These are phyloP conservation scores for Patagioenas fasciata DNA, from an alignment of 2,113 vertebrate species.

Conservation along the genomic window DNA sequence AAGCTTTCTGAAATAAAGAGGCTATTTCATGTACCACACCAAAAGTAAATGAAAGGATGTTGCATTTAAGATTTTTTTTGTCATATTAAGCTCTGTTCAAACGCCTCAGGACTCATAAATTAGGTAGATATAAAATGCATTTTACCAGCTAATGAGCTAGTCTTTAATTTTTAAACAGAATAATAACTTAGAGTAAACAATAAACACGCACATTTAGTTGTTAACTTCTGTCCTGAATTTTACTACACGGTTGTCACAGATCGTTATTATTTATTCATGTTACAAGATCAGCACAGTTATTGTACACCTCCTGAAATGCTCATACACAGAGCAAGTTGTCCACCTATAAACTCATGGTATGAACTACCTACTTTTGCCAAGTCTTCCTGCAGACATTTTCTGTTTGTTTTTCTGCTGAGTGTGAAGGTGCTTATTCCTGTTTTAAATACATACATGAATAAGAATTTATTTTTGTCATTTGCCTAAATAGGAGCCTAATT, in stretches of 20 bases:
- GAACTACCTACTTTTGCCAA: not conserved
- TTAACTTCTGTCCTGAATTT: not conserved
- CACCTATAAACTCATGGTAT: not conserved
- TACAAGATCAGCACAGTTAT: not conserved
- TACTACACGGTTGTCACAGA: not conserved
- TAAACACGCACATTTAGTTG: not conserved
- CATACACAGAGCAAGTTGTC: not conserved
- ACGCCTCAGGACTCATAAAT: conserved; percentile 16
- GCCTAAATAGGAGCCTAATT: not conserved
- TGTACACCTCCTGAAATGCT: not conserved
- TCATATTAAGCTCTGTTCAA: not conserved
- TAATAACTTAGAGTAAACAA: not conserved
- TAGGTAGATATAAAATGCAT: not conserved
- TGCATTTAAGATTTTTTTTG: not conserved
- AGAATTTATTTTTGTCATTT: not conserved
- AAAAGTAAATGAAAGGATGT: conserved; percentile 42
- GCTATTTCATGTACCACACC: conserved; percentile 19
- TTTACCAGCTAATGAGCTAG: conserved; percentile 13
- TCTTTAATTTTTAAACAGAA: conserved; percentile 19
- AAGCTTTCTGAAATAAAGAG: conserved; percentile 23
- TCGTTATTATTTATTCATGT: not conserved
- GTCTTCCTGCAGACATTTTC: not conserved
- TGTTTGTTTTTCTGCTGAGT: not conserved
- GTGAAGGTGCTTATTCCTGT: not conserved
- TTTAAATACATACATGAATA: not conserved